Percentiles rank a stretch among this genome's conserved stretches.
Evolutionary conservation across 2,113 vertebrate species (phyloP).

Genomic region (Mustela nigripes): DNA sequence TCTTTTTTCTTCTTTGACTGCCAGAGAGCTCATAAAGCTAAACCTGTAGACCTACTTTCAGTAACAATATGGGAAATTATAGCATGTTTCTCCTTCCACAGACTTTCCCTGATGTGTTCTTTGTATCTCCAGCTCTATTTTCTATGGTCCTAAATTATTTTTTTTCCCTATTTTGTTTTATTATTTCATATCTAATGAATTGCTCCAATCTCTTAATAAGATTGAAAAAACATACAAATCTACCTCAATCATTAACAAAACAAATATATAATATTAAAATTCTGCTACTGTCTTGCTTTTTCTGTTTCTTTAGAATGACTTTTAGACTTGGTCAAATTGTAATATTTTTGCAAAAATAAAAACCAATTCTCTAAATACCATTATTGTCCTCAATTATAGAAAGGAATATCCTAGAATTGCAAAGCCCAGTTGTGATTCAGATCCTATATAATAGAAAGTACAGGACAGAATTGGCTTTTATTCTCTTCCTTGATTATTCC

Average conservation of each 20-base stretch:
- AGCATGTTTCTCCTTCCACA: background rate
- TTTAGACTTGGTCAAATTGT: background rate
- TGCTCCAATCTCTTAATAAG: background rate
- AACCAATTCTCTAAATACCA: background rate
- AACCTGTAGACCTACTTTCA: slow-evolving; percentile 12
- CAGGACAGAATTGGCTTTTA: background rate
- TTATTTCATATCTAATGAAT: background rate
- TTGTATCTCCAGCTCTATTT: background rate
- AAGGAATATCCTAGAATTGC: background rate
- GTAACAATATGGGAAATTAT: background rate
- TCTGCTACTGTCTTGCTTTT: background rate
- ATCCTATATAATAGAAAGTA: background rate
- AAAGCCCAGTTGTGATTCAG: background rate
- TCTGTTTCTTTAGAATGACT: background rate
- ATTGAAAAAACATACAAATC: background rate
- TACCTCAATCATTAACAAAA: background rate
- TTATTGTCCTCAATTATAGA: background rate
- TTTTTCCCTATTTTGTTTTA: background rate
- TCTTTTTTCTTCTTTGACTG: background rate
- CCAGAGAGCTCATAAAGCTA: background rate
- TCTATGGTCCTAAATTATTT: background rate
- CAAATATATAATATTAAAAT: background rate
- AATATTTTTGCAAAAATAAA: background rate
- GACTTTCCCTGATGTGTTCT: background rate
- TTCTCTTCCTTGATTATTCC: background rate